These are phyloP conservation scores for Tenthredo livida DNA, from an alignment of 2,888 invertebrate genomes.

Conservation along the genomic window DNA sequence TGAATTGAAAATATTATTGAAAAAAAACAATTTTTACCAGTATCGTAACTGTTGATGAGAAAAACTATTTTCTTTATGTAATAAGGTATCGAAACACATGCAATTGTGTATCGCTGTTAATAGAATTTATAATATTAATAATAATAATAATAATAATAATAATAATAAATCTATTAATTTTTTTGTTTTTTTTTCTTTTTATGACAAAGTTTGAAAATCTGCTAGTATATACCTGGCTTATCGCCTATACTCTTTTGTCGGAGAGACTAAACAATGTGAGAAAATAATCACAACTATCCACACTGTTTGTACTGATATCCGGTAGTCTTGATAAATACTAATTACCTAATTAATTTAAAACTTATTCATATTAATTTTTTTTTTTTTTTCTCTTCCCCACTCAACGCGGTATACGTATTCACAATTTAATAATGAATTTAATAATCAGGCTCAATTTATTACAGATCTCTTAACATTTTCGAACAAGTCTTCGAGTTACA, in stretches of 20 bases:
- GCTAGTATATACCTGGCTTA: slow-evolving; percentile 1
- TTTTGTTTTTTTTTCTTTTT: not conserved
- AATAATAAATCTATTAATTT: slow-evolving; percentile 11
- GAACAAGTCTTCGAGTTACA: slow-evolving; percentile 3
- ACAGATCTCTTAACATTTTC: not conserved
- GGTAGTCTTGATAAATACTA: slow-evolving; percentile 19
- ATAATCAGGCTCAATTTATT: slow-evolving; percentile 14
- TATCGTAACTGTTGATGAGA: not conserved
- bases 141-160: not conserved
- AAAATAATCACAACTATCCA: slow-evolving; percentile 17
- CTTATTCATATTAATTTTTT: not conserved
- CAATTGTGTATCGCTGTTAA: slow-evolving; percentile 34
- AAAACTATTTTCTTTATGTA: slow-evolving; percentile 26
- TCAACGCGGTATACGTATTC: not conserved
- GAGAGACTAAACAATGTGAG: not conserved
- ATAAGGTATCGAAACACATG: slow-evolving; percentile 9
- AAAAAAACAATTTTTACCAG: not conserved
- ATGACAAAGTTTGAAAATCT: slow-evolving; percentile 23
- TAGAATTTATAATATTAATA: slow-evolving; percentile 23
- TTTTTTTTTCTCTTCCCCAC: not conserved
- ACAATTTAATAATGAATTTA: slow-evolving; percentile 17
- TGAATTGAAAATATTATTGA: not conserved
- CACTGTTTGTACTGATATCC: slow-evolving; percentile 43
- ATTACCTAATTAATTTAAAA: slow-evolving; percentile 7
- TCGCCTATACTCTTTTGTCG: not conserved